phyloP scores from a whole-genome alignment of 2,797 vertebrate species.

The Argentina silus region DNA sequence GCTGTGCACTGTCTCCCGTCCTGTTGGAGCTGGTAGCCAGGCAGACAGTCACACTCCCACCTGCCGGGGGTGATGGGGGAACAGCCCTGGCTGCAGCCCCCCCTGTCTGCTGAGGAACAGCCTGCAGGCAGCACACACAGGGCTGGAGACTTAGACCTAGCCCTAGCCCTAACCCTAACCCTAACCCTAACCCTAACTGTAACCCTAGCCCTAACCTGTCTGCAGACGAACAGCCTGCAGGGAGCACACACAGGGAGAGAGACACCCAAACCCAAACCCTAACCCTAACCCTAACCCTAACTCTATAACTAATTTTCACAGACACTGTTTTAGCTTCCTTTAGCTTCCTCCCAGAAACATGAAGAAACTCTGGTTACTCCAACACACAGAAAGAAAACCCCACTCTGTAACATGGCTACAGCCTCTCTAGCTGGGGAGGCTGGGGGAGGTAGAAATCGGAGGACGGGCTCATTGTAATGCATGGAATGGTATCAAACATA shows the following conservation, averaged over 20 bases:
- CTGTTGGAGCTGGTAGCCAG: slow-evolving; percentile 85
- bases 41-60: slow-evolving; percentile 88
- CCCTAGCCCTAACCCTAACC: neutral
- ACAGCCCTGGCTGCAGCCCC: slow-evolving; percentile 92
- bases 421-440: neutral
- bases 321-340: too few relatives aligned
- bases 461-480: too few relatives aligned
- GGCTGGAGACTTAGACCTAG: neutral
- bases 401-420: neutral
- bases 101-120: slow-evolving; percentile 87
- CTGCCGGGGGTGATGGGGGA: slow-evolving; percentile 68
- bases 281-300: too few relatives aligned
- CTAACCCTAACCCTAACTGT: too few relatives aligned
- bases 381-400: neutral
- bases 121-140: slow-evolving; percentile 70
- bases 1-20: slow-evolving; percentile 84
- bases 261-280: neutral
- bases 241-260: neutral
- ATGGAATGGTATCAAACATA: too few relatives aligned
- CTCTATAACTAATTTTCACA: too few relatives aligned
- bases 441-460: too few relatives aligned
- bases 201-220: slow-evolving; percentile 68
- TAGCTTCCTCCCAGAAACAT: too few relatives aligned
- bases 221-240: slow-evolving; percentile 85
- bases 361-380: neutral